Base-by-base conservation (phyloP, 2,888 invertebrate genomes). In the Carcina quercana region DNA sequence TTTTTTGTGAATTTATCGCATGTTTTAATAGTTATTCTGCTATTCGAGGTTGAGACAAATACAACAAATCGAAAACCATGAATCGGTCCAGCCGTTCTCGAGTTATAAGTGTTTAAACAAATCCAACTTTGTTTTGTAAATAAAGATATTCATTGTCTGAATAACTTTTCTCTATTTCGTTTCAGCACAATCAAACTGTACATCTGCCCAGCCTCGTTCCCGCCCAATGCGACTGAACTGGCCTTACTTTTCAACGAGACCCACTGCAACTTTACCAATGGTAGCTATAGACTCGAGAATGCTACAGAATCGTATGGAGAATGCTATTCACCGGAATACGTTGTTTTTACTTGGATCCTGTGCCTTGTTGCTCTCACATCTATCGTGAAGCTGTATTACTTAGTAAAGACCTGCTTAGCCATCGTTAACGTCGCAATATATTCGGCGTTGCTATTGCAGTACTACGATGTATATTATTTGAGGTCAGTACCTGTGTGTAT, bases 321-420 rank as follows among this genome's bases (percentile, higher is more conserved):
- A 28, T 92, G 92, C 50, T 78, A 85, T 28, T 87, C 89, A 47
- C 91, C 93, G 0, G 95, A 97, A 69, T 97, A 97, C 59, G 90
- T 96, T 8, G 94, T 97, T 3, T 96, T 96, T 74, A 95, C 96
- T 2, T 96, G 97, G 93, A 92, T 97, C 31, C 80, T 98, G 11
- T 94, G 96, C 53, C 87, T 98, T 58, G 92, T 98, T 22, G 94
- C 96, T 0, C 79, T 96, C 37, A 96, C 97, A 0, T 94, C 97
- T 0, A 96, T 97, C 15, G 85, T 98, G 15, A 96, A 96, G 65
- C 80, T 97, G 11, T 95, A 95, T 61, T 96, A 95, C 59, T 69
- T 96, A 42, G 90, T 95, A 31, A 96, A 96, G 57, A 92, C 94
- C 0, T 85, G 89, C 10, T 82, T 96, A 49, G 93, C 95, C 0